Evolutionary conservation across 2,888 invertebrate species (phyloP).

Genomic region (Podabrus alpinus): DNA sequence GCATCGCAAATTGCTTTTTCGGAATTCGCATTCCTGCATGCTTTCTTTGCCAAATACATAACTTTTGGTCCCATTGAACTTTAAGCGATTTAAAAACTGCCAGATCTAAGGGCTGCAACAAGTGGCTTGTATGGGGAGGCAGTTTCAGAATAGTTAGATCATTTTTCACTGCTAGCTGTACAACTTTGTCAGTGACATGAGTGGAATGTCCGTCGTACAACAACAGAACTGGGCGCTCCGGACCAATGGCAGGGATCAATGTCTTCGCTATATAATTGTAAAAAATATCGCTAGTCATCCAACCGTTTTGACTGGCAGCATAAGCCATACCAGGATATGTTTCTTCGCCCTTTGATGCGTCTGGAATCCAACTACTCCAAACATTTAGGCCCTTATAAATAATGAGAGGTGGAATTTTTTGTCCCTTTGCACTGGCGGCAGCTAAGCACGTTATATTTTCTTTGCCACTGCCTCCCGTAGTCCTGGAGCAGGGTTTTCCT

Average conservation of each 20-base stretch:
- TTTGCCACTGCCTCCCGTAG: not conserved
- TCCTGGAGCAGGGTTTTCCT: not conserved
- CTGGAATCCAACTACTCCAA: not conserved
- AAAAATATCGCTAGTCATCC: slow-evolving; percentile 4
- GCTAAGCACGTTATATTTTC: not conserved
- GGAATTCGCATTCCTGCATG: not conserved
- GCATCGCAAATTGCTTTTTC: slow-evolving; percentile 2
- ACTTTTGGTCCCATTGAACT: not conserved
- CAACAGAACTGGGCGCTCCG: slow-evolving; percentile 39
- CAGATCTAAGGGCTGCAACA: slow-evolving; percentile 36
- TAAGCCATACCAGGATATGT: not conserved
- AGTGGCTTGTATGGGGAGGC: slow-evolving; percentile 40
- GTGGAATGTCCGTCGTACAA: slow-evolving; percentile 44
- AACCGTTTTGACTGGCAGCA: not conserved
- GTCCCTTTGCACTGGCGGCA: not conserved
- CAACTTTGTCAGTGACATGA: slow-evolving; percentile 32
- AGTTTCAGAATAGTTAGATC: slow-evolving; percentile 16
- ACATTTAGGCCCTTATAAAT: not conserved
- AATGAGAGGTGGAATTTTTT: not conserved
- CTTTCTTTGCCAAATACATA: slow-evolving; percentile 5
- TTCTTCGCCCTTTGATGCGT: too few relatives aligned
- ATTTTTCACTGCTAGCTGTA: slow-evolving; percentile 25
- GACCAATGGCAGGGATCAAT: slow-evolving; percentile 37
- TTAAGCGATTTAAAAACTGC: too few relatives aligned
- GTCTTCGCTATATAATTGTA: slow-evolving; percentile 30